Evolutionary conservation across 1,140 invertebrate genomes (phyloP).

Genomic region (Anthonomus grandis): DNA sequence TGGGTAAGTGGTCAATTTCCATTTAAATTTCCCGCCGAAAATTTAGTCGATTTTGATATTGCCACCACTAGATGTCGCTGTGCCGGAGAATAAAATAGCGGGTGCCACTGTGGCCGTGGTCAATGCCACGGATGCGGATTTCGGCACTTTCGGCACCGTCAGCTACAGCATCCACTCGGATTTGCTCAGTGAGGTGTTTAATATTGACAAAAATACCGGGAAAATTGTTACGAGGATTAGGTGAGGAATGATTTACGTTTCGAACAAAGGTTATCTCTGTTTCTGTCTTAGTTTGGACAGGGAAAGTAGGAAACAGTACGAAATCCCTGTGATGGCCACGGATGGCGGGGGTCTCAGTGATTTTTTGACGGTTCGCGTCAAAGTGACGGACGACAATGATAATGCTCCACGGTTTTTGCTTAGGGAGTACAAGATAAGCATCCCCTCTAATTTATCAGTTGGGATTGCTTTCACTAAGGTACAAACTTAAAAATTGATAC

Average conservation of each 20-base stretch:
- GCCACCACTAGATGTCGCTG: conserved; percentile 53
- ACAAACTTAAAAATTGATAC: background rate
- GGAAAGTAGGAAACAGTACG: conserved; percentile 70
- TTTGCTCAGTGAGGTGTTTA: conserved; percentile 71
- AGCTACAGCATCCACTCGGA: conserved; percentile 80
- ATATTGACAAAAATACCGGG: conserved; percentile 73
- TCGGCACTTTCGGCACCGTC: conserved; percentile 74
- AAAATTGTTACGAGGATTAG: conserved; percentile 55
- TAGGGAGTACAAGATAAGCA: conserved; percentile 74
- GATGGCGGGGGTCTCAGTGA: conserved; percentile 80
- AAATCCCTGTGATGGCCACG: conserved; percentile 78
- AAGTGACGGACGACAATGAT: conserved; percentile 83
- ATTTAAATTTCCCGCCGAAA: background rate
- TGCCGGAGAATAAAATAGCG: conserved; percentile 77
- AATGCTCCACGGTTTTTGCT: conserved; percentile 78
- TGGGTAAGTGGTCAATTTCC: conserved; percentile 6
- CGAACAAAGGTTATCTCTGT: background rate
- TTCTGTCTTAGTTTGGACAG: conserved; percentile 67
- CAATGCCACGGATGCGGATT: conserved; percentile 76
- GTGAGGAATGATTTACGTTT: conserved; percentile 4
- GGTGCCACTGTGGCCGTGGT: conserved; percentile 71
- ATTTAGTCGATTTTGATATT: background rate
- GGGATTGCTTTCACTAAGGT: conserved; percentile 26
- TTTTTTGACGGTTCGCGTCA: conserved; percentile 74
- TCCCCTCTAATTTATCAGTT: conserved; percentile 49